phyloP scores from a whole-genome alignment of 2,888 invertebrate genomes.

The Pantelozetes paolii region DNA sequence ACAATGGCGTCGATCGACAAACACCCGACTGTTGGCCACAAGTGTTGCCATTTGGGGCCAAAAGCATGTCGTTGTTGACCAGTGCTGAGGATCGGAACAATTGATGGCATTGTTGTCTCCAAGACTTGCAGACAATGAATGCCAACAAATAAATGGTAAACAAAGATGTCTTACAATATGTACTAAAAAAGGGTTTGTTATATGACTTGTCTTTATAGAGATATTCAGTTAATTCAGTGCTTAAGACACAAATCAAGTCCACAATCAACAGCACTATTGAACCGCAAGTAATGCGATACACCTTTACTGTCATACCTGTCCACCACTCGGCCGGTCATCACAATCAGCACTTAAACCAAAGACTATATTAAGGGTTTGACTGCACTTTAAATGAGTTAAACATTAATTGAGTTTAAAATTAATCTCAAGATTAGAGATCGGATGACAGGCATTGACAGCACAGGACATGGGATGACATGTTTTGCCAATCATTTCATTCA shows the following conservation, averaged over 20 bases:
- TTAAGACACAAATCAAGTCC: constrained; percentile 92
- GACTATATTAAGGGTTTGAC: no score
- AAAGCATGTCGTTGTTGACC: background rate
- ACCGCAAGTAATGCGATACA: constrained; percentile 59
- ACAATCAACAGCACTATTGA: constrained; percentile 80
- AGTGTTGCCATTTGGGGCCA: background rate
- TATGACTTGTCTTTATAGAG: constrained; percentile 67
- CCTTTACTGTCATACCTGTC: constrained; percentile 11
- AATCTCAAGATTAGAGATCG: no score
- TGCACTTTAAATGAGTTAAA: no score
- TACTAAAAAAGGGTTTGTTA: constrained; percentile 91
- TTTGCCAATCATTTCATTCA: no score
- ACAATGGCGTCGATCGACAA: background rate
- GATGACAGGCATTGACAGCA: no score
- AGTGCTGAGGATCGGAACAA: background rate
- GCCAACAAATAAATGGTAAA: constrained; percentile 85
- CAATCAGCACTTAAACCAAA: no score
- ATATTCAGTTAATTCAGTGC: constrained; percentile 75
- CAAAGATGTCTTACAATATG: constrained; percentile 90
- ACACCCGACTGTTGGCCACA: background rate
- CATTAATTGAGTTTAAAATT: no score
- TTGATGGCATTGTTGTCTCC: constrained; percentile 70
- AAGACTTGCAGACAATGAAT: constrained; percentile 80
- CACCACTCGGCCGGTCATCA: no score
- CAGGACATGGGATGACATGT: no score